Conservation (phyloP, 2,888 invertebrate species). For the Chrysolina oricalcia region DNA sequence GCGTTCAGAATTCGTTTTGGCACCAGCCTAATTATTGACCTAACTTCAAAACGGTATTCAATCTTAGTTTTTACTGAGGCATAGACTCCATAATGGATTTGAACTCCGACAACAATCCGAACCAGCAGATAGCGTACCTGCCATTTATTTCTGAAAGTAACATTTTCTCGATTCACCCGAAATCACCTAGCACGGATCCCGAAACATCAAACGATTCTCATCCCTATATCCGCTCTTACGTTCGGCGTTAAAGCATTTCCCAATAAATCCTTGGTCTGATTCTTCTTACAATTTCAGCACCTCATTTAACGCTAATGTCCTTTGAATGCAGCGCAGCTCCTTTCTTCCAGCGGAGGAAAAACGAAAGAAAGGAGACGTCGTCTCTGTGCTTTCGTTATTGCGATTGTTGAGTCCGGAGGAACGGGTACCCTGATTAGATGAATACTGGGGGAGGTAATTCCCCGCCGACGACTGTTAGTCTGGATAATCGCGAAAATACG, state of each 20-base stretch:
- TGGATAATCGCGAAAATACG: neutral
- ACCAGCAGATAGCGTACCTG: neutral
- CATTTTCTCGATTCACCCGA: neutral
- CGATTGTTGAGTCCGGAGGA: conserved; percentile 46
- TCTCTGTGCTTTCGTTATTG: conserved; percentile 47
- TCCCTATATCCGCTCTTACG: conserved; percentile 15
- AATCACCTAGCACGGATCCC: neutral
- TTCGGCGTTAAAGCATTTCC: conserved; percentile 33
- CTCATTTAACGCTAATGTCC: conserved; percentile 53
- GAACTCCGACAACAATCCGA: neutral
- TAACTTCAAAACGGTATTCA: too few relatives aligned
- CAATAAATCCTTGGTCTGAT: conserved; percentile 40
- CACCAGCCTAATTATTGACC: too few relatives aligned
- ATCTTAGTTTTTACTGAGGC: too few relatives aligned
- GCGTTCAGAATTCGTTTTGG: too few relatives aligned
- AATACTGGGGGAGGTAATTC: conserved; percentile 8
- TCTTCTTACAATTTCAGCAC: conserved; percentile 48
- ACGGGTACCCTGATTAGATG: conserved; percentile 10
- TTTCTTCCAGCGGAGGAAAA: conserved; percentile 42
- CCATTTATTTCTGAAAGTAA: neutral
- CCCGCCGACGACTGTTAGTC: neutral
- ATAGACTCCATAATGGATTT: too few relatives aligned
- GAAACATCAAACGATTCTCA: conserved; percentile 33
- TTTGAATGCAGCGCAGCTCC: conserved; percentile 43
- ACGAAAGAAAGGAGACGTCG: conserved; percentile 33